A percentile compares a stretch with the other conserved stretches of the same genome.
Conservation (phyloP, 2,797 vertebrate species). For the Tragelaphus eurycerus region DNA sequence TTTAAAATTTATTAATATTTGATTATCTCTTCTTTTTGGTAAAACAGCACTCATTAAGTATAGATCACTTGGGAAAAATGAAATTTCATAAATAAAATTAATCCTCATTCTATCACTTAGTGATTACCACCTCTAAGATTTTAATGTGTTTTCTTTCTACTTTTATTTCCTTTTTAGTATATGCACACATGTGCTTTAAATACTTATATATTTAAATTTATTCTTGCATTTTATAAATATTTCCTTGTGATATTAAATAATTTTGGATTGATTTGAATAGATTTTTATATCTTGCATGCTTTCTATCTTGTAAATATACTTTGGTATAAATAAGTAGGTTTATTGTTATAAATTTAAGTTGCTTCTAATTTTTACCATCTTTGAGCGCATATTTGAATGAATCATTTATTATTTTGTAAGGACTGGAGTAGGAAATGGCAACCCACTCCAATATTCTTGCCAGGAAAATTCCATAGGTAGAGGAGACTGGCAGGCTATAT, state of each 20-base stretch:
- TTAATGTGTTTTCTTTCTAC: not conserved
- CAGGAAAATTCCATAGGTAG: too few species aligned
- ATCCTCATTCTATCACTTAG: not conserved
- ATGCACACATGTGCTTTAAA: not conserved
- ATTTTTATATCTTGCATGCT: not conserved
- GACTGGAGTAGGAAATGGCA: not conserved
- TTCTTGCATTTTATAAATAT: not conserved
- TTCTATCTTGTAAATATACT: not conserved
- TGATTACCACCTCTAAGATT: not conserved
- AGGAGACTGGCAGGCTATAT: too few species aligned
- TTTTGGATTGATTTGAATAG: not conserved
- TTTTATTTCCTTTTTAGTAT: not conserved
- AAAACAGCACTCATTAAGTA: not conserved
- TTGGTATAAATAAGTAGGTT: not conserved
- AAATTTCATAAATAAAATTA: not conserved
- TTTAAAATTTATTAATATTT: not conserved
- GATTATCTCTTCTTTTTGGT: not conserved
- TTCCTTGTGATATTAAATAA: not conserved
- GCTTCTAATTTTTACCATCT: not conserved
- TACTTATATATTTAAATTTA: not conserved
- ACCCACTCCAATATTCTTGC: too few species aligned
- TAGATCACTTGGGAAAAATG: not conserved
- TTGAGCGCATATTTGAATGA: not conserved
- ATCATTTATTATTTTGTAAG: not conserved
- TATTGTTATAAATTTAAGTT: not conserved